Conservation (phyloP, 2,888 invertebrate genomes). For the Escarpia spicata region DNA sequence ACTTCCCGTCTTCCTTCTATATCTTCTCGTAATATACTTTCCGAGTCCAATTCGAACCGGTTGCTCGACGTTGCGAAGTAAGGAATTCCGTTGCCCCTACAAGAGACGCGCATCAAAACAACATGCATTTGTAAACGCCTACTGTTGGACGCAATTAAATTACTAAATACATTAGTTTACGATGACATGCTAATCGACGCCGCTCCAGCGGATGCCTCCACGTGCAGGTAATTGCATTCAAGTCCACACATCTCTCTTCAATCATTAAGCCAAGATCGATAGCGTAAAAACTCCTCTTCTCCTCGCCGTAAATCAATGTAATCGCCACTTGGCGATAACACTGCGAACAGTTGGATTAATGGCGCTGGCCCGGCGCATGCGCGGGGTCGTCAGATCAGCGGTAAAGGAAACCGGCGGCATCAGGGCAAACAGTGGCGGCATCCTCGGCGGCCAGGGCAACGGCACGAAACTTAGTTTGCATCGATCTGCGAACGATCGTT, state of each 20-base stretch:
- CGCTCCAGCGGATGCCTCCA: not conserved
- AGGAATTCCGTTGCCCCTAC: too few species aligned
- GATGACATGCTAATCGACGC: too few species aligned
- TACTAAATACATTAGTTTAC: not conserved
- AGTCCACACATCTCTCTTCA: not conserved
- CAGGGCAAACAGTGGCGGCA: not conserved
- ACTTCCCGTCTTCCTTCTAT: too few species aligned
- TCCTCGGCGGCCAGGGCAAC: not conserved
- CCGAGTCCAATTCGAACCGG: too few species aligned
- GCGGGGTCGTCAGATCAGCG: not conserved
- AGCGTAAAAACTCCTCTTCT: not conserved
- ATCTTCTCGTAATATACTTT: too few species aligned
- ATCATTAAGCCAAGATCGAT: constrained; percentile 6
- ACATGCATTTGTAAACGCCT: not conserved
- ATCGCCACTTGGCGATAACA: constrained; percentile 3
- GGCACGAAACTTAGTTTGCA: not conserved
- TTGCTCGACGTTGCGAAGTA: too few species aligned
- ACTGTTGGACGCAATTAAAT: not conserved
- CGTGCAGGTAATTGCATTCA: not conserved
- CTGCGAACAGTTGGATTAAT: constrained; percentile 11
- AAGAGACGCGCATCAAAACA: too few species aligned
- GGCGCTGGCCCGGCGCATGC: not conserved
- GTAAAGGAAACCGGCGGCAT: not conserved
- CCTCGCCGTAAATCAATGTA: constrained; percentile 6
- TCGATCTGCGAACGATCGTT: not conserved